phyloP scores from a whole-genome alignment of 35 echinoderm and acorn worm species.

The Lytechinus variegatus region DNA sequence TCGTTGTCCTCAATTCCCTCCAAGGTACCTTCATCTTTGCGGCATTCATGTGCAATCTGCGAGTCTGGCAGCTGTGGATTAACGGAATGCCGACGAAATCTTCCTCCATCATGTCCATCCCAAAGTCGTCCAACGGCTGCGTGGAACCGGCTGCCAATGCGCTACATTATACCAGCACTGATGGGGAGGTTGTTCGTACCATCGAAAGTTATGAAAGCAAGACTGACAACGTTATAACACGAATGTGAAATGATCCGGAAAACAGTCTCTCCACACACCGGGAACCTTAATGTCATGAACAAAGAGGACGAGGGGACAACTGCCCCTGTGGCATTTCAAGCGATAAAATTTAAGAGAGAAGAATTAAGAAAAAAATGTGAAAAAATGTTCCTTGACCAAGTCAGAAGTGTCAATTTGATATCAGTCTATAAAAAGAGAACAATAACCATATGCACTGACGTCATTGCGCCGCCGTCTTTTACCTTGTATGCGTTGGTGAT shows the following conservation, averaged over 20 bases:
- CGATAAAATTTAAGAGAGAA: too few relatives aligned
- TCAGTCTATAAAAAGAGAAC: too few relatives aligned
- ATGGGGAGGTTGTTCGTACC: neutral
- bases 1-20: slow-evolving; percentile 66
- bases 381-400: too few relatives aligned
- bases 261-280: too few relatives aligned
- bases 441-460: too few relatives aligned
- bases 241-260: neutral
- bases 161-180: neutral
- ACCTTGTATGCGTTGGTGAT: too few relatives aligned
- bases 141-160: neutral
- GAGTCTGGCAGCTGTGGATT: slow-evolving; percentile 64
- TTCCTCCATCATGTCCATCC: neutral
- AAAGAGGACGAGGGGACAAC: too few relatives aligned
- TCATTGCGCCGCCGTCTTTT: too few relatives aligned
- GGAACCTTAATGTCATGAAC: too few relatives aligned
- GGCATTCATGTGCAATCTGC: slow-evolving; percentile 64
- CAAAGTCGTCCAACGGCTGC: slow-evolving; percentile 8
- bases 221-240: neutral
- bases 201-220: neutral
- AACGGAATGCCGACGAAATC: neutral
- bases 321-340: too few relatives aligned
- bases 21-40: slow-evolving; percentile 72
- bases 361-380: too few relatives aligned
- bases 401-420: too few relatives aligned